Percentiles rank a stretch among this genome's conserved stretches.
phyloP scores from a whole-genome alignment of 2,888 invertebrate species.

The Phengaris arion region DNA sequence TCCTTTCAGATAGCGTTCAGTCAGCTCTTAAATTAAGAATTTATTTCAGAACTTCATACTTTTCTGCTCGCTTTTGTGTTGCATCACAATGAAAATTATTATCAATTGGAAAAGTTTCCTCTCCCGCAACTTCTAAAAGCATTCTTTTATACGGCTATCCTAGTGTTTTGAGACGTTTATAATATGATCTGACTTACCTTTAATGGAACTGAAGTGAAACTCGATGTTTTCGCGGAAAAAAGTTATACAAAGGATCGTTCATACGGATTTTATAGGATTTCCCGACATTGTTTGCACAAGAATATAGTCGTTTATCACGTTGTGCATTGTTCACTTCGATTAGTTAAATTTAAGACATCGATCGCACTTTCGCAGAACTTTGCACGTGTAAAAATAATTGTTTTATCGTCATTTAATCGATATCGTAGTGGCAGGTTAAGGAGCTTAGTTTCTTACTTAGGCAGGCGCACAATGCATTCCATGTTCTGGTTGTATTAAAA shows the following conservation, averaged over 20 bases:
- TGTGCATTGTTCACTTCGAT: background rate
- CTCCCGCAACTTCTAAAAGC: conserved; percentile 65
- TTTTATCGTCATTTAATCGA: background rate
- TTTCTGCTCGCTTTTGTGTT: conserved; percentile 71
- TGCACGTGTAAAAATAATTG: background rate
- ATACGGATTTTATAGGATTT: conserved; percentile 22
- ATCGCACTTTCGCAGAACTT: background rate
- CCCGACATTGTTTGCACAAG: conserved; percentile 5
- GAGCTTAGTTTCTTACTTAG: no score
- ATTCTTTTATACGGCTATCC: conserved; percentile 49
- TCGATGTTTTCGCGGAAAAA: conserved; percentile 19
- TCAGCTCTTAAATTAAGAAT: conserved; percentile 76
- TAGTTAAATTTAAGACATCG: conserved; percentile 1
- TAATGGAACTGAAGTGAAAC: conserved; percentile 24
- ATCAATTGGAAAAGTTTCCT: conserved; percentile 74
- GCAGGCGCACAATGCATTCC: no score
- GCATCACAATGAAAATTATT: conserved; percentile 76
- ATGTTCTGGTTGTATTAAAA: no score
- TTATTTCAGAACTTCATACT: conserved; percentile 76
- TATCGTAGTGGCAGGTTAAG: no score
- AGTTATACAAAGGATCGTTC: conserved; percentile 1
- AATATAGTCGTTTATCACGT: conserved; percentile 12
- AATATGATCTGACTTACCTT: conserved; percentile 28
- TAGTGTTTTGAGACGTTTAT: conserved; percentile 31
- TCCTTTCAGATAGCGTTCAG: conserved; percentile 72